phyloP scores from a whole-genome alignment of 2,797 vertebrate species.

The Poeciliopsis gracilis region DNA sequence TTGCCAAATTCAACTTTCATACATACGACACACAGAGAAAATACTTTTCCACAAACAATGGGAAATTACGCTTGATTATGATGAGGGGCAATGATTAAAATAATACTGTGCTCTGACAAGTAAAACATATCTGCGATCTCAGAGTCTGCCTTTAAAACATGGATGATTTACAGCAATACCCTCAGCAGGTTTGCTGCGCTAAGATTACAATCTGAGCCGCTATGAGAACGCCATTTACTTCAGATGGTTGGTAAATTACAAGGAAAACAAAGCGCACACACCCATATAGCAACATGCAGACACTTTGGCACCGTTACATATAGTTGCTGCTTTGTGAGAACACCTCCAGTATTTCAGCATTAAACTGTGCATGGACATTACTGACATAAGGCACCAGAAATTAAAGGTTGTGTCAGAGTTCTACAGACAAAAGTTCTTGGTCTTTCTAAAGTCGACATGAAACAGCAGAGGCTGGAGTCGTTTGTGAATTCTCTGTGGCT shows the following conservation, averaged over 20 bases:
- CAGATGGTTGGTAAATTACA: constrained; percentile 48
- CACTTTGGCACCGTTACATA: constrained; percentile 39
- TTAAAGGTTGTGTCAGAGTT: constrained; percentile 31
- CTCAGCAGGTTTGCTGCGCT: constrained; percentile 37
- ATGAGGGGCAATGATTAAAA: constrained; percentile 22
- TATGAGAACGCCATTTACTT: constrained; percentile 55
- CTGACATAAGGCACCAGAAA: not conserved
- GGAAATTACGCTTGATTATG: constrained; percentile 34
- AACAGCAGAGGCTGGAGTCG: constrained; percentile 6
- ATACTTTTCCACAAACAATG: constrained; percentile 20
- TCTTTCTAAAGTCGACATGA: constrained; percentile 15
- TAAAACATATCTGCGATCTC: constrained; percentile 37
- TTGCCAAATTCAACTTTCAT: constrained; percentile 20
- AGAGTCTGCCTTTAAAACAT: constrained; percentile 35
- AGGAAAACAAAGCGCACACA: constrained; percentile 51
- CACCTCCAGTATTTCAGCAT: constrained; percentile 11
- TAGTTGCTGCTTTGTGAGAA: constrained; percentile 24
- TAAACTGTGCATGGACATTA: not conserved
- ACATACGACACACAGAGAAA: constrained; percentile 4
- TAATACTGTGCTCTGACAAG: constrained; percentile 30
- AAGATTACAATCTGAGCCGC: constrained; percentile 69
- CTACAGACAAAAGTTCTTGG: constrained; percentile 13
- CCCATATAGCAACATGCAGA: constrained; percentile 44
- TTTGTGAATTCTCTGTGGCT: constrained; percentile 21
- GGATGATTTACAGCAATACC: constrained; percentile 40